Evolutionary conservation across 1,140 invertebrate species (phyloP).

Genomic region (Dufourea novaeangliae): DNA sequence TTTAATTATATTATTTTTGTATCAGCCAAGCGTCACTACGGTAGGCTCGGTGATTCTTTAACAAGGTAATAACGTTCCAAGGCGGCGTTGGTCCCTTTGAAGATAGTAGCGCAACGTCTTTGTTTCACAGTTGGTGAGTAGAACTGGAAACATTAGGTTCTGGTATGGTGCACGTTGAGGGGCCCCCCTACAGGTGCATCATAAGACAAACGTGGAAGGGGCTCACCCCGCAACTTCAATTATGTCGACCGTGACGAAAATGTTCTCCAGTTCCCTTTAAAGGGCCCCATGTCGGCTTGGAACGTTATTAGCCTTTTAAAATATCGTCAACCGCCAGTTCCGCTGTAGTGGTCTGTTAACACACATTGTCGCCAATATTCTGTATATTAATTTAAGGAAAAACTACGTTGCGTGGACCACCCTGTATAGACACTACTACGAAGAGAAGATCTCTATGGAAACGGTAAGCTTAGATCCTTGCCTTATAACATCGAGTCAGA

Average conservation of each 20-base stretch:
- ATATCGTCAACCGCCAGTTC: constrained; percentile 24
- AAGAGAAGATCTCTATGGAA: too few species aligned
- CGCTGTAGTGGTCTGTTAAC: not conserved
- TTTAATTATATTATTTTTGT: too few species aligned
- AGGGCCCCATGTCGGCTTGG: constrained; percentile 49
- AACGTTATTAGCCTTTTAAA: constrained; percentile 30
- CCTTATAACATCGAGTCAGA: too few species aligned
- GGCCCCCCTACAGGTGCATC: not conserved
- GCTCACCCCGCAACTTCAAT: too few species aligned
- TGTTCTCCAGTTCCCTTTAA: constrained; percentile 66
- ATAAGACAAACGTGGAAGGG: not conserved
- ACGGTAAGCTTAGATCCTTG: too few species aligned
- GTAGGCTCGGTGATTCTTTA: constrained; percentile 41
- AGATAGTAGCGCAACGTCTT: constrained; percentile 68
- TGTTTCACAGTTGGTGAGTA: constrained; percentile 46
- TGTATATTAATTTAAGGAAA: too few species aligned
- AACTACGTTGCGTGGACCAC: too few species aligned
- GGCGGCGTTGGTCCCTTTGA: constrained; percentile 64
- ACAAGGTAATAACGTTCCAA: constrained; percentile 4
- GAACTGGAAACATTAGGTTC: not conserved
- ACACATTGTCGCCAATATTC: not conserved
- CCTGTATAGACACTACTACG: too few species aligned
- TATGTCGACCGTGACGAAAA: constrained; percentile 64
- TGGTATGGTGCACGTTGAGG: not conserved
- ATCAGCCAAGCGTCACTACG: too few species aligned